phyloP scores from a whole-genome alignment of 2,113 vertebrate genomes.

The Paratilapia polleni region DNA sequence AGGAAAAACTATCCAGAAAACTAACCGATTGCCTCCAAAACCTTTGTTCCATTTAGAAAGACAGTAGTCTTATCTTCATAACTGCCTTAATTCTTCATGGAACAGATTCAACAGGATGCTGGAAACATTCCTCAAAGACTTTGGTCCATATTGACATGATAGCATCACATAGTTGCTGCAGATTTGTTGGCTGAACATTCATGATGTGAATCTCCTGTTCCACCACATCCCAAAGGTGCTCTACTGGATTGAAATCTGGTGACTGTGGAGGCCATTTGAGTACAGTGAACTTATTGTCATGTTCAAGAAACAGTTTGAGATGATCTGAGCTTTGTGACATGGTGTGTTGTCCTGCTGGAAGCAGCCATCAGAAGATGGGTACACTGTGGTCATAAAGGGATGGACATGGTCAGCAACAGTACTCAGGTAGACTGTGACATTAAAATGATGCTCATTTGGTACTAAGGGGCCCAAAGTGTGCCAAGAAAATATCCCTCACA shows the following conservation, averaged over 20 bases:
- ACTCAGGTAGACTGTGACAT: neutral
- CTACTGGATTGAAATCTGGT: no score
- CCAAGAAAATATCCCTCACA: neutral
- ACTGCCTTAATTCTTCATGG: neutral
- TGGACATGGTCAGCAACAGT: neutral
- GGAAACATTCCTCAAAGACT: neutral
- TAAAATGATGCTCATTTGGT: neutral
- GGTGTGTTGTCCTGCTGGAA: no score
- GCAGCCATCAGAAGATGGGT: no score
- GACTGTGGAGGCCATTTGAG: no score
- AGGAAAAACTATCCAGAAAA: neutral
- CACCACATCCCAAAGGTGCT: no score
- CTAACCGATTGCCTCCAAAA: neutral
- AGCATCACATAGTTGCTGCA: no score
- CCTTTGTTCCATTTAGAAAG: neutral
- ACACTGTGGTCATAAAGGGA: neutral
- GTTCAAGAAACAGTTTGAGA: no score
- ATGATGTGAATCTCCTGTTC: no score
- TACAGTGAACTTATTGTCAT: no score
- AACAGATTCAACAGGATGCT: neutral
- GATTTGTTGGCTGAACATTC: no score
- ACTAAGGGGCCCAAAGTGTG: neutral
- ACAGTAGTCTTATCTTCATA: no score
- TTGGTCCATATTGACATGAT: neutral
- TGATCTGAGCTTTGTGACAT: no score